These are phyloP conservation scores for Trichomalopsis sarcophagae DNA, from an alignment of 1,140 invertebrate genomes.

Conservation along the genomic window DNA sequence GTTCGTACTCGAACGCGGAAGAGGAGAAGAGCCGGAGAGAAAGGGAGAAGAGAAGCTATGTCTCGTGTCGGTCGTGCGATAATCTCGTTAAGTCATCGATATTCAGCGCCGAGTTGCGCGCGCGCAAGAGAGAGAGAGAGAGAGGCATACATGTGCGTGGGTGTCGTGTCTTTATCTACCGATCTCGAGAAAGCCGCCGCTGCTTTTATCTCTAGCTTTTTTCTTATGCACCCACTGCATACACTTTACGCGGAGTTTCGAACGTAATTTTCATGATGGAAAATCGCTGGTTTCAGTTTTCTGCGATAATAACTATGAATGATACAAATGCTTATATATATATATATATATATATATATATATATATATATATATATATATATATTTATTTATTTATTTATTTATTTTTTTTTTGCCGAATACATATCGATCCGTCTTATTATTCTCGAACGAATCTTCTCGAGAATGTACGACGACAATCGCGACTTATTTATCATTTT, in stretches of 20 bases:
- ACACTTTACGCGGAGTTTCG: too few species aligned
- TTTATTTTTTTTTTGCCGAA: neutral
- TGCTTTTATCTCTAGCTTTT: neutral
- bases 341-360: too few species aligned
- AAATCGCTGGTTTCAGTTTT: neutral
- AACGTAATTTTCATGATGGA: neutral
- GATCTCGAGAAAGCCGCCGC: neutral
- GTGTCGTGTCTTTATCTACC: neutral
- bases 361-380: too few species aligned
- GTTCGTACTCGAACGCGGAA: neutral
- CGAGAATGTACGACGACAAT: too few species aligned
- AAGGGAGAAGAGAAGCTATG: neutral
- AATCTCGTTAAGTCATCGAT: slow-evolving; percentile 48
- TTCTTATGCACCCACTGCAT: neutral
- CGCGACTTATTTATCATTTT: too few species aligned
- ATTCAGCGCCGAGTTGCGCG: slow-evolving; percentile 19
- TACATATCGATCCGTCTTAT: neutral
- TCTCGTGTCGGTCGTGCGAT: neutral
- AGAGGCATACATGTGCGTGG: neutral
- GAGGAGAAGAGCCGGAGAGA: neutral
- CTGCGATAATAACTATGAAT: too few species aligned
- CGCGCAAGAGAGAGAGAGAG: too few species aligned
- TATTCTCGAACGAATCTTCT: neutral
- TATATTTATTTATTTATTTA: too few species aligned
- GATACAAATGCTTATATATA: neutral